These are phyloP conservation scores for Petrocephalus microphthalmus DNA, from an alignment of 2,113 vertebrate genomes.

Conservation along the genomic window DNA sequence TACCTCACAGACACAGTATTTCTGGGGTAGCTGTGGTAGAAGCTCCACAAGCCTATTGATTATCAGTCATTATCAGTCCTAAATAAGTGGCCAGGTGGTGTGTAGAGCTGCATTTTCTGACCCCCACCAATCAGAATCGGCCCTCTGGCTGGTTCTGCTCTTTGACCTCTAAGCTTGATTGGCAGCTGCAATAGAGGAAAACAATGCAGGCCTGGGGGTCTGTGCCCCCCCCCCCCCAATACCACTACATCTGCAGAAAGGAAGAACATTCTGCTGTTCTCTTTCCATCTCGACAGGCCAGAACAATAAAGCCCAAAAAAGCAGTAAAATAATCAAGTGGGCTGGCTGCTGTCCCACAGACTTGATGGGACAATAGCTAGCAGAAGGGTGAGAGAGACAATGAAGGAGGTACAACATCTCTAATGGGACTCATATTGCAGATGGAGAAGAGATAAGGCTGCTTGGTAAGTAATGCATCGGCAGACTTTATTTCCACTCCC, in stretches of 20 bases:
- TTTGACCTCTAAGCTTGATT: slow-evolving; percentile 27
- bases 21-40: neutral
- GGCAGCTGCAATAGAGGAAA: slow-evolving; percentile 20
- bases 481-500: neutral
- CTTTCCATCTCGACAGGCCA: slow-evolving; percentile 2
- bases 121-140: neutral
- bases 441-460: neutral
- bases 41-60: neutral
- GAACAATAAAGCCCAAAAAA: slow-evolving; percentile 49
- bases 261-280: slow-evolving; percentile 8
- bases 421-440: neutral
- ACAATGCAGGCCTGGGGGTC: slow-evolving; percentile 13
- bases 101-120: slow-evolving; percentile 17
- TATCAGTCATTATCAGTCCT: neutral
- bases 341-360: slow-evolving; percentile 19
- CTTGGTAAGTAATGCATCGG: neutral
- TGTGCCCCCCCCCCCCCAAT: neutral
- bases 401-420: neutral
- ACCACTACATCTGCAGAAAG: neutral
- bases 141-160: slow-evolving; percentile 33
- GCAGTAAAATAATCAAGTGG: slow-evolving; percentile 33
- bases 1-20: neutral
- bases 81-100: slow-evolving; percentile 54
- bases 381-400: neutral
- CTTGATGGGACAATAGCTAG: slow-evolving; percentile 11